Base-by-base conservation (phyloP, 2,797 vertebrate species). In the Acipenser oxyrinchus region DNA sequence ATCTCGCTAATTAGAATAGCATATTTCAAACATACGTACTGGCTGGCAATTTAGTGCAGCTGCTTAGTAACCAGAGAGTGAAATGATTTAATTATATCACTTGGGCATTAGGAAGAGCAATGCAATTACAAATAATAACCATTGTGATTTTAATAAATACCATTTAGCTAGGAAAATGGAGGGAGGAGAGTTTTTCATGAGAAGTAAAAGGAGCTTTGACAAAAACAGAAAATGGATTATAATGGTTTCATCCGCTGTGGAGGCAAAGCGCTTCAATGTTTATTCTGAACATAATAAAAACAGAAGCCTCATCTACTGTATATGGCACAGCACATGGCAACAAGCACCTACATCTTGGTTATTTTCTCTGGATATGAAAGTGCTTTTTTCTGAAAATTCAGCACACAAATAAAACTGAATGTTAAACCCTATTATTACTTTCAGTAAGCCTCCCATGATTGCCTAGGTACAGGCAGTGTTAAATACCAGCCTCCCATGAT, bases 81-180 rank as follows among this genome's bases (percentile, higher is more conserved):
- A 81, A 83, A 85, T 71, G 76, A 84, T 76, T 82, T 84, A 81
- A 86, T 84, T 89, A 85, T 79, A 86, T 81, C 73, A 77, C 69
- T 78, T 70, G 73, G 77, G 77, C 77, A 79, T 78, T 77, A 75
- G 76, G 81, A 83, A 72, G 73, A 77, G 75, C 66, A 70, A 72
- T 13, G 68, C 72, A 81, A 83, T 86, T 77, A 82, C 77, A 80
- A 83, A 78, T 74, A 84, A 79, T 68, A 66, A 73, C 73, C 73
- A 76, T 63, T 78, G 69, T 81, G 78, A 83, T 70, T 76, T 70
- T 79, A 80, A 83, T 79, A 81, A 78, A 79, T 51, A 66, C 67
- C 69, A 76, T 71, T 84, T 73, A 73, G 69, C 67, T 74, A 72
- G 67, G 70, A 73, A 76, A 67, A 73, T 71, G 68, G n/a, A 75